Evolutionary conservation across 2,113 vertebrate genomes (phyloP), one percentile per base, ranked within the genome.

Genomic region (Dascyllus trimaculatus): DNA sequence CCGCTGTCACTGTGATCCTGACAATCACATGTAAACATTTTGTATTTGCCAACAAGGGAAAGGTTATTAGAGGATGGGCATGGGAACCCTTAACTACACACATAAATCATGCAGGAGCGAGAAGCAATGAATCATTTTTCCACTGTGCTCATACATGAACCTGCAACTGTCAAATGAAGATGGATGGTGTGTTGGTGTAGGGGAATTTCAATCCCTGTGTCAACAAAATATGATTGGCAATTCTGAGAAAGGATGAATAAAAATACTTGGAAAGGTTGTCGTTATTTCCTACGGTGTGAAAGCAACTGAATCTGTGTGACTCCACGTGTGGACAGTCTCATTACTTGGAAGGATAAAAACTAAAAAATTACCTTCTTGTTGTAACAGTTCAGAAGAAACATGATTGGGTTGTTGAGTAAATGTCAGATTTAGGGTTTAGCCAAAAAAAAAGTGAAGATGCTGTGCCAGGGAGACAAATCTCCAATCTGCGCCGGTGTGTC

Each of bases 381-480:
- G 76, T 61, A 79, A 81, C 65, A 75, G 72, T 65, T 78, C 78
- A 69, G 38, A 43, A 59, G 40, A 74, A 82, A 87, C 70, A 80
- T 54, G 49, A 81, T 72, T 78, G 75, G 76, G 72, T 72, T 80
- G 81, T 69, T 67, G 79, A 75, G 49, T 73, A 89, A 89, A 93
- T 90, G 78, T 88, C 79, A 85, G 82, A 86, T 77, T 86, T 45
- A 79, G 66, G 0, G 54, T 38, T 19, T 43, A 43, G 74, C 65
- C 63, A 45, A 64, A 60, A 78, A 86, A 78, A 75, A 86, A 80
- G 86, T 75, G 77, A 74, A 82, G 75, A 68, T 19, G 51, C 21
- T 67, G 86, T 56, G 80, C 85, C 78, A 89, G 48, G 46, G 62
- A 82, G 82, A 74, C 81, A 90, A 82, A 91, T 88, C 79, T 90